Evolutionary conservation across 2,888 invertebrate species (phyloP).

Genomic region (Linyphia triangularis): DNA sequence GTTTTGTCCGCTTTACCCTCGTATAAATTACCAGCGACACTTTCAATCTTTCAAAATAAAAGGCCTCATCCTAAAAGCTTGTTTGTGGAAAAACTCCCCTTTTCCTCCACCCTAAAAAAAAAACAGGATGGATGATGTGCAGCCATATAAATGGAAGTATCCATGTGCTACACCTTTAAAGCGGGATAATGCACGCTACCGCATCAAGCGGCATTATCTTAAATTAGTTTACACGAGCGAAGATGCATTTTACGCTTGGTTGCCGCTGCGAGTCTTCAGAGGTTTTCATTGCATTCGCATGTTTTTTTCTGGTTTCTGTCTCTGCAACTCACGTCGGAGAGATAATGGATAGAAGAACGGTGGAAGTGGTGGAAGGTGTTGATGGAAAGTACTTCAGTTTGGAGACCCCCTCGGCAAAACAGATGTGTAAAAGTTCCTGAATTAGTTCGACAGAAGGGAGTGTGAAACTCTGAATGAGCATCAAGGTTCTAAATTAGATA

Average conservation of each 20-base stretch:
- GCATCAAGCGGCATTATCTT: slow-evolving; percentile 38
- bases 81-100: slow-evolving; percentile 33
- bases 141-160: slow-evolving; percentile 40
- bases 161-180: slow-evolving; percentile 31
- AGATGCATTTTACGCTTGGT: slow-evolving; percentile 18
- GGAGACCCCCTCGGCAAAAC: not conserved
- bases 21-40: slow-evolving; percentile 56
- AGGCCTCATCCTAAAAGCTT: slow-evolving; percentile 42
- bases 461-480: not conserved
- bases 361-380: slow-evolving; percentile 4
- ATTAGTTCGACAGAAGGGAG: not conserved
- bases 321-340: not conserved
- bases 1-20: slow-evolving; percentile 20
- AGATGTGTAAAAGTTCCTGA: not conserved
- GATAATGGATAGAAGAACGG: slow-evolving; percentile 24
- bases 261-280: slow-evolving; percentile 18
- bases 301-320: not conserved
- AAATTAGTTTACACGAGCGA: slow-evolving; percentile 43
- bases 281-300: slow-evolving; percentile 12
- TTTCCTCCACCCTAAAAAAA: not conserved
- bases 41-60: slow-evolving; percentile 55
- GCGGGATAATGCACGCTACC: slow-evolving; percentile 40
- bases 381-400: slow-evolving; percentile 8
- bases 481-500: not conserved
- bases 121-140: not conserved